A percentile compares a stretch with the other conserved stretches of the same genome.
Conservation (phyloP, 2,113 vertebrate genomes). For the Garra rufa region DNA sequence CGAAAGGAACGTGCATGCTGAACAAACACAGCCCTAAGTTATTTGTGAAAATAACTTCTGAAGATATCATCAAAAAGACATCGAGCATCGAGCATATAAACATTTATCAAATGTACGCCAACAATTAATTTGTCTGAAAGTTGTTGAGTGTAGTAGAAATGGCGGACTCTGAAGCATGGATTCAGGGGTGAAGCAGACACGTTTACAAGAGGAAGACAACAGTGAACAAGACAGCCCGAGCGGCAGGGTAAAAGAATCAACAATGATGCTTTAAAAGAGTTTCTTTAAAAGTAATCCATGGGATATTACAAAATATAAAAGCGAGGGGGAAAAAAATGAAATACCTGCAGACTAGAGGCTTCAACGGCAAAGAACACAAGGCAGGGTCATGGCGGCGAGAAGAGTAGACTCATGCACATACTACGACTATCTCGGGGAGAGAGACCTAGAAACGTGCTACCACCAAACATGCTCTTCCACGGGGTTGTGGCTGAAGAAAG, state of each 20-base stretch:
- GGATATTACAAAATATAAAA: neutral
- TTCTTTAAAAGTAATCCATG: neutral
- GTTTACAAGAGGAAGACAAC: conserved; percentile 50
- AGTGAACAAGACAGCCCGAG: conserved; percentile 44
- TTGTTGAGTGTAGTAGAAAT: conserved; percentile 42
- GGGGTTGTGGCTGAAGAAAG: conserved; percentile 44
- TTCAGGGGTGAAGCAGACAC: conserved; percentile 40
- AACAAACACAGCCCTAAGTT: neutral
- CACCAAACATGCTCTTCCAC: conserved; percentile 47
- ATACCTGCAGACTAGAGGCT: conserved; percentile 53
- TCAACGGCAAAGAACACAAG: conserved; percentile 2
- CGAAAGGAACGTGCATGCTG: neutral
- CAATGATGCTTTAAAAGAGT: conserved; percentile 2
- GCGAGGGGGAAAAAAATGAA: conserved; percentile 13
- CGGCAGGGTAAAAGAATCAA: conserved; percentile 7
- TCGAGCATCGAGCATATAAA: neutral
- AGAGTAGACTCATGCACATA: conserved; percentile 45
- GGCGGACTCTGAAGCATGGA: conserved; percentile 45
- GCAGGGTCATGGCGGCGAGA: conserved; percentile 39
- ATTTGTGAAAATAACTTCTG: neutral
- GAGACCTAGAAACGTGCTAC: conserved; percentile 41
- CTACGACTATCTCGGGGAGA: conserved; percentile 41
- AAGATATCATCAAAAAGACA: neutral
- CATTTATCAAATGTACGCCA: neutral
- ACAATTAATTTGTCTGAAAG: neutral